These are phyloP conservation scores for Danio aesculapii DNA, from an alignment of 2,797 vertebrate genomes.

Conservation along the genomic window DNA sequence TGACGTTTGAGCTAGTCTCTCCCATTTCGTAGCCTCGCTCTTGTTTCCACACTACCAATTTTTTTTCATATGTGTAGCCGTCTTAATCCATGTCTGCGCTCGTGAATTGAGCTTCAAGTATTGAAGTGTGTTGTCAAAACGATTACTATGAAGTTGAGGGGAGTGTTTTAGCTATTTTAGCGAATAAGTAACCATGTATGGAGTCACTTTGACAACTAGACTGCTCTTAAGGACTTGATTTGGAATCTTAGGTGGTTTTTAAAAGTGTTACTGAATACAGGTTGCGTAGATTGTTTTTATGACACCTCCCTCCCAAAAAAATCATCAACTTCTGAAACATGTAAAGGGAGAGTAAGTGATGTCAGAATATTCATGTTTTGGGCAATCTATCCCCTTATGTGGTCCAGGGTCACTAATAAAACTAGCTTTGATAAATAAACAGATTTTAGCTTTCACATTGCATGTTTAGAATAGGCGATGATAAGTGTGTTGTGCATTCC, in stretches of 20 bases:
- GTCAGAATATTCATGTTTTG: too few relatives aligned
- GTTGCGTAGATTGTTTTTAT: too few relatives aligned
- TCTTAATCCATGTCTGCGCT: conserved; percentile 62
- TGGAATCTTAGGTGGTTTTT: too few relatives aligned
- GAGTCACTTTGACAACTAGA: conserved; percentile 17
- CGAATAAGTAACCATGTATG: conserved; percentile 25
- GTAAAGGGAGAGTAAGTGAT: too few relatives aligned
- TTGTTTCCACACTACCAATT: conserved; percentile 41
- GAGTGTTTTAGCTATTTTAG: background rate
- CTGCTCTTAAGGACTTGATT: conserved; percentile 4
- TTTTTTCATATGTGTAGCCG: conserved; percentile 28
- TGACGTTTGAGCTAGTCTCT: conserved; percentile 49
- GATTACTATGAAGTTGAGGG: background rate
- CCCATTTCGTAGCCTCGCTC: conserved; percentile 63
- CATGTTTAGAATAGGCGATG: background rate
- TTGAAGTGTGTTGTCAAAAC: background rate
- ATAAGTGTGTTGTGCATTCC: conserved; percentile 1
- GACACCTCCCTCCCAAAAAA: too few relatives aligned
- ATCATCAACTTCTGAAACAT: too few relatives aligned
- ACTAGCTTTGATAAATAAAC: too few relatives aligned
- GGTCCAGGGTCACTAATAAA: too few relatives aligned
- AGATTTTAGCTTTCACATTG: background rate
- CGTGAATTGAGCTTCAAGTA: conserved; percentile 39
- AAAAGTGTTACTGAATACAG: too few relatives aligned
- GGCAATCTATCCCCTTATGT: too few relatives aligned